Evolutionary conservation across 2,113 vertebrate genomes (phyloP), one percentile per base, ranked within the genome.

Genomic region (Perca schrenkii): DNA sequence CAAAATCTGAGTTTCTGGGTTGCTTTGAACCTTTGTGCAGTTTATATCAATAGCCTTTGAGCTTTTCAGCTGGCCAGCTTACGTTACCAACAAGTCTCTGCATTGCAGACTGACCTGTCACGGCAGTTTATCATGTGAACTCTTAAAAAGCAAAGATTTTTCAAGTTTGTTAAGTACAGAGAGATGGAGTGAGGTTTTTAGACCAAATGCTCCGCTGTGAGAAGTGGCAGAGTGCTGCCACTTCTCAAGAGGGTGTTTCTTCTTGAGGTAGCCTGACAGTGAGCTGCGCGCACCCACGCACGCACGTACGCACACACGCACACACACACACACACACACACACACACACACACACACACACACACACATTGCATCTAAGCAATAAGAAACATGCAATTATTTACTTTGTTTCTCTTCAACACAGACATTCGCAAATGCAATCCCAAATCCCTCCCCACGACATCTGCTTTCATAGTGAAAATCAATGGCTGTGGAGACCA

Each of bases 401-500:
- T 86, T 76, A 82, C 68, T 83, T 53, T 60, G 74, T 88, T 86
- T 82, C 54, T 88, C 76, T 49, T 78, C 52, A 86, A 76, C 77
- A 72, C 53, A 86, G 82, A 87, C 76, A 77, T 88, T 83, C 52
- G 65, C 65, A 90, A 86, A 88, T 79, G 63, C 64, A 66, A 67
- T 22, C 66, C 77, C 77, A 43, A 36, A 6, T 25, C 43, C 68
- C 13, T 19, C 40, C 56, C n/a, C 40, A 54, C 28, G 16, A 72
- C 63, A 47, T 89, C 62, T 82, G 77, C 72, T 90, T 83, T 80
- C 71, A 81, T 58, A 28, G 47, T 70, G 53, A 69, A 90, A 92
- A 93, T 94, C 93, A 76, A 92, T 94, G 76, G 14, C 66, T 76
- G 79, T 52, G 10, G 78, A 72, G 63, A 71, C 71, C 58, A 86